Evolutionary conservation across 2,888 invertebrate species (phyloP).

Genomic region (Platycheirus rosarum): DNA sequence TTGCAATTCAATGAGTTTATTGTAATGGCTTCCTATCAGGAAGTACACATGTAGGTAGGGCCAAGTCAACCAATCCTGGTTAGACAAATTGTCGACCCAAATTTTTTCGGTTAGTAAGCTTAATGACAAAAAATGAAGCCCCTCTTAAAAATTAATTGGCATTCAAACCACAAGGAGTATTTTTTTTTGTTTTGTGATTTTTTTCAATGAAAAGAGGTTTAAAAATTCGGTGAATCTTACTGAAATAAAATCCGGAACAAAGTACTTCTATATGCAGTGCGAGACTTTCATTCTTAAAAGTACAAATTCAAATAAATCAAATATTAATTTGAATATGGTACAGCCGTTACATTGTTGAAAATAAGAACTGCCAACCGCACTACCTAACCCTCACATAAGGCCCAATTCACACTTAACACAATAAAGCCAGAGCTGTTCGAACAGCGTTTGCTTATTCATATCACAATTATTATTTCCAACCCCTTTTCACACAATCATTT

Average conservation of each 20-base stretch:
- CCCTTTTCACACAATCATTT: constrained; percentile 25
- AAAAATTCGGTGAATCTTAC: constrained; percentile 6
- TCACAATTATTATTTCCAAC: constrained; percentile 26
- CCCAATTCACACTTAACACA: constrained; percentile 56
- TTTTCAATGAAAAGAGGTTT: constrained; percentile 25
- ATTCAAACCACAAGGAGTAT: constrained; percentile 38
- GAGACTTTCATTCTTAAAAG: too few species aligned
- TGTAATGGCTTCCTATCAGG: constrained; percentile 53
- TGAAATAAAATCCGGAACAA: constrained; percentile 14
- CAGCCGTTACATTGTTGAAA: constrained; percentile 61
- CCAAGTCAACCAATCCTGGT: constrained; percentile 15
- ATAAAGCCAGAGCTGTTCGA: constrained; percentile 10
- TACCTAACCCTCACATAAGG: constrained; percentile 4
- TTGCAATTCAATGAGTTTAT: constrained; percentile 71
- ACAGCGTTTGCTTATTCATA: neutral
- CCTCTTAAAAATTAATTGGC: constrained; percentile 32
- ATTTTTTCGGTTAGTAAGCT: constrained; percentile 40
- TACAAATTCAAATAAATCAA: constrained; percentile 23
- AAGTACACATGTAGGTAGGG: constrained; percentile 11
- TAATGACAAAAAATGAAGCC: constrained; percentile 37
- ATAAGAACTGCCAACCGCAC: constrained; percentile 33
- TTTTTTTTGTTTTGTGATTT: constrained; percentile 17
- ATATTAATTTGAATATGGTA: constrained; percentile 23
- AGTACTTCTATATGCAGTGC: too few species aligned
- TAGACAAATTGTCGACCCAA: constrained; percentile 51